A percentile compares a stretch with the other conserved stretches of the same genome.
These are phyloP conservation scores for Himalopsyche japonica DNA, from an alignment of 2,888 invertebrate species.

Conservation along the genomic window DNA sequence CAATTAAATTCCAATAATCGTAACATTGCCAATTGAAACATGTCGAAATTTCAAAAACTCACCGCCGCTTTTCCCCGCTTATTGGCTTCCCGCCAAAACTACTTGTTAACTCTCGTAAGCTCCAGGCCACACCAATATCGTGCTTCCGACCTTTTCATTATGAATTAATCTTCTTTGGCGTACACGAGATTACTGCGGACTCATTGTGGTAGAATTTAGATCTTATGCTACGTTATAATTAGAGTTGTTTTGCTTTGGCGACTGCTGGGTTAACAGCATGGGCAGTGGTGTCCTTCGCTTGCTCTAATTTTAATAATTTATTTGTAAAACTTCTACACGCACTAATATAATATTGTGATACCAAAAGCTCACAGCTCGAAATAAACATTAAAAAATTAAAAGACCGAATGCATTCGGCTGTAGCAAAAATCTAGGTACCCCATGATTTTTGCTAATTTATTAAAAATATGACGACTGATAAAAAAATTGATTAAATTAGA, in stretches of 20 bases:
- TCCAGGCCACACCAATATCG: neutral
- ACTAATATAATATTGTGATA: no score
- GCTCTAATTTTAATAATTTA: no score
- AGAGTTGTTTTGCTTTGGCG: neutral
- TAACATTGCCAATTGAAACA: neutral
- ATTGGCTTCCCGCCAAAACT: constrained; percentile 14
- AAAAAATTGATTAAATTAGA: no score
- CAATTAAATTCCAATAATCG: neutral
- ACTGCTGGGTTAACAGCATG: neutral
- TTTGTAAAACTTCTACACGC: no score
- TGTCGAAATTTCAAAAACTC: neutral
- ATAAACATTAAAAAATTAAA: no score
- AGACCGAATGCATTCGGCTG: no score
- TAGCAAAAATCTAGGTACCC: no score
- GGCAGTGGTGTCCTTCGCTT: neutral
- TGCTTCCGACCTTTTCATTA: neutral
- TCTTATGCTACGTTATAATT: neutral
- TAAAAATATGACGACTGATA: no score
- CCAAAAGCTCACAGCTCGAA: no score
- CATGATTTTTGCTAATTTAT: no score
- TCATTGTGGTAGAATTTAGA: neutral
- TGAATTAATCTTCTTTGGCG: neutral
- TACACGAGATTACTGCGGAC: neutral
- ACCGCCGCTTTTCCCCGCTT: constrained; percentile 13
- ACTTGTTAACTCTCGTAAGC: neutral